A percentile compares a stretch with the other conserved stretches of the same genome.
Conservation (phyloP, 2,113 vertebrate species). For the Coracopsis vasa region DNA sequence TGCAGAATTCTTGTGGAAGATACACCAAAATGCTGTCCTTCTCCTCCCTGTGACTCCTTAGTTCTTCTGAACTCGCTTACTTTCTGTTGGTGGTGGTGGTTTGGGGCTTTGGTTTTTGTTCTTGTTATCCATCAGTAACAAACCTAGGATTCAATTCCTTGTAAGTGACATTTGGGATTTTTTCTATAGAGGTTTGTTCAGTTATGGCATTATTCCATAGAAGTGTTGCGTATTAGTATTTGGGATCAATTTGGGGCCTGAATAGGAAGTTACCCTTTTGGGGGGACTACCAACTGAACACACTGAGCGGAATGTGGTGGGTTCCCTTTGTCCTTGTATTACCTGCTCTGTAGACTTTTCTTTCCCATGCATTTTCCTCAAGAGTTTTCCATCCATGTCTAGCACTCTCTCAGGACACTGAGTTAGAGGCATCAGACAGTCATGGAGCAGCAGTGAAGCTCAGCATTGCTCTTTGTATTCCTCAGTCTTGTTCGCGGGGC, state of each 20-base stretch:
- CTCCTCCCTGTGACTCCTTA: neutral
- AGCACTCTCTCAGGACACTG: neutral
- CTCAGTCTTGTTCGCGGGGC: fast-evolving
- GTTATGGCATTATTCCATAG: neutral
- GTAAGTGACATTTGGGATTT: neutral
- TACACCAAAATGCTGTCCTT: neutral
- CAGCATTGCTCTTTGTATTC: neutral
- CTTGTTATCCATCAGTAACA: neutral
- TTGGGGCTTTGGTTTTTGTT: neutral
- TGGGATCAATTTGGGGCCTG: neutral
- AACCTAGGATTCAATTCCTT: neutral
- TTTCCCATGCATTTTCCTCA: neutral
- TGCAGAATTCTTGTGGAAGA: neutral
- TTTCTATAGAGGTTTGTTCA: neutral
- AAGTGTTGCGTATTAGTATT: neutral
- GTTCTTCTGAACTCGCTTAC: neutral
- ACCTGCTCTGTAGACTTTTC: neutral
- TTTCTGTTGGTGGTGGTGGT: neutral
- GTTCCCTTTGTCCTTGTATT: neutral
- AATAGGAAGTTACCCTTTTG: neutral
- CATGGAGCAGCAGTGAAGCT: neutral
- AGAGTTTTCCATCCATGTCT: neutral
- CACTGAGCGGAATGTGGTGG: neutral
- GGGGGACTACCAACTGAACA: neutral
- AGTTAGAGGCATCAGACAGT: neutral